These are phyloP conservation scores for Cephalopterus ornatus DNA, from an alignment of 2,113 vertebrate species.

Conservation along the genomic window DNA sequence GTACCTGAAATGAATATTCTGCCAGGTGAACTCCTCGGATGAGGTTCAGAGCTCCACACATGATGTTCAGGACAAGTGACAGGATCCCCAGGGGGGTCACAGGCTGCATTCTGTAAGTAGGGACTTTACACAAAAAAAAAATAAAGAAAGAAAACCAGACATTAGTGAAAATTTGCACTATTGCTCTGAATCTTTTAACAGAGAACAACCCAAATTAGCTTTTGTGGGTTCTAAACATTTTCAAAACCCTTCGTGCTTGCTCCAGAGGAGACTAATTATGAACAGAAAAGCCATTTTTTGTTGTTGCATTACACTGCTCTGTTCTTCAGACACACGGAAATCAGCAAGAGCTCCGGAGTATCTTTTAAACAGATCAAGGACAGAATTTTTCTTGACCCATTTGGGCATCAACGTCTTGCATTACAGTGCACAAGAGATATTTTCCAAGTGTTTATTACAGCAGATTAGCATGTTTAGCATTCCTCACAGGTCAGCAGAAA, in stretches of 20 bases:
- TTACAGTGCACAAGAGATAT: rapidly evolving
- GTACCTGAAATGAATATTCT: constrained; percentile 91
- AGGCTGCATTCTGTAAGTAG: constrained; percentile 81
- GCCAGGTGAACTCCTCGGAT: constrained; percentile 91
- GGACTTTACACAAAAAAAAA: constrained; percentile 54
- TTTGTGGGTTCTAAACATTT: not conserved
- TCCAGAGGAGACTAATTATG: not conserved
- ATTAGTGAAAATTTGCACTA: not conserved
- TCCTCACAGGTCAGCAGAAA: not conserved
- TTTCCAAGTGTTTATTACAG: not conserved
- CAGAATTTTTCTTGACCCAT: not conserved
- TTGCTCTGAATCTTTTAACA: not conserved
- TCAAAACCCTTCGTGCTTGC: not conserved
- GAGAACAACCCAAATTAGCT: not conserved
- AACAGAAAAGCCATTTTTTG: rapidly evolving
- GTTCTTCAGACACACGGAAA: not conserved
- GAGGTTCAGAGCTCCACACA: constrained; percentile 93
- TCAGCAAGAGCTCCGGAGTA: not conserved
- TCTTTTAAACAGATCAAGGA: not conserved
- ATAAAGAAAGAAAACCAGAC: not conserved
- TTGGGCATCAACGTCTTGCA: not conserved
- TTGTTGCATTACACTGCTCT: not conserved
- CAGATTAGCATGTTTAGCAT: not conserved
- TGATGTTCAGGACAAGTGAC: constrained; percentile 92
- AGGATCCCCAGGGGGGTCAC: constrained; percentile 88